Evolutionary conservation across 2,888 invertebrate species (phyloP).

Genomic region (Pycnomerus fuliginosus): DNA sequence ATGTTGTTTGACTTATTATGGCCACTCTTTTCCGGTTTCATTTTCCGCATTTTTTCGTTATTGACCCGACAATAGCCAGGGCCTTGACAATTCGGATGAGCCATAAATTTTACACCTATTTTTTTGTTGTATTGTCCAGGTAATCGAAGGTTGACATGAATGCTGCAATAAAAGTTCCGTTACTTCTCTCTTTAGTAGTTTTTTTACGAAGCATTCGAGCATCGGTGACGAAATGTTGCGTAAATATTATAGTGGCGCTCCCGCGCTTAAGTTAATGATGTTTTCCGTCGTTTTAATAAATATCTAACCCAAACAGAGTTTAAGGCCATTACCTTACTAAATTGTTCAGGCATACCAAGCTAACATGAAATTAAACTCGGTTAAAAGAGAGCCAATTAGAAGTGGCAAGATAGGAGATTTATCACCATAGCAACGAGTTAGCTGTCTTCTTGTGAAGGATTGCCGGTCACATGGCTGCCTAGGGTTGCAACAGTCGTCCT

Average conservation of each 20-base stretch:
- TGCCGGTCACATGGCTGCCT: constrained; percentile 49
- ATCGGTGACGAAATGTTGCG: too few relatives aligned
- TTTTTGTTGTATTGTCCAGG: too few relatives aligned
- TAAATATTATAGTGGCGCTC: too few relatives aligned
- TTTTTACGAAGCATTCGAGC: too few relatives aligned
- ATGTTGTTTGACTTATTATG: neutral
- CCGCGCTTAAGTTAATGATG: too few relatives aligned
- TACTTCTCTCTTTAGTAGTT: too few relatives aligned
- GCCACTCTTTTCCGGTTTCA: neutral
- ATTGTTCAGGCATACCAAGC: constrained; percentile 41
- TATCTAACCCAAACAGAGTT: constrained; percentile 21
- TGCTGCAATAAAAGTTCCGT: too few relatives aligned
- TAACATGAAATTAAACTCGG: constrained; percentile 49
- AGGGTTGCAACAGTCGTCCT: constrained; percentile 25
- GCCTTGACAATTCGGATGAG: too few relatives aligned
- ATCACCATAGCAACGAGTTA: constrained; percentile 54
- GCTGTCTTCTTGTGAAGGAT: constrained; percentile 53
- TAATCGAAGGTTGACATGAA: too few relatives aligned
- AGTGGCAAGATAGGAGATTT: constrained; percentile 54
- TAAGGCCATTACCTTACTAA: constrained; percentile 39
- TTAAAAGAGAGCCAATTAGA: constrained; percentile 55
- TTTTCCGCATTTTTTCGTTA: neutral
- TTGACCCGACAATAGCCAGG: too few relatives aligned
- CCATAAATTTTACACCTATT: too few relatives aligned
- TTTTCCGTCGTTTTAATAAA: constrained; percentile 17